Base-by-base conservation (phyloP, 1,140 invertebrate genomes). In the Trichogramma pretiosum region DNA sequence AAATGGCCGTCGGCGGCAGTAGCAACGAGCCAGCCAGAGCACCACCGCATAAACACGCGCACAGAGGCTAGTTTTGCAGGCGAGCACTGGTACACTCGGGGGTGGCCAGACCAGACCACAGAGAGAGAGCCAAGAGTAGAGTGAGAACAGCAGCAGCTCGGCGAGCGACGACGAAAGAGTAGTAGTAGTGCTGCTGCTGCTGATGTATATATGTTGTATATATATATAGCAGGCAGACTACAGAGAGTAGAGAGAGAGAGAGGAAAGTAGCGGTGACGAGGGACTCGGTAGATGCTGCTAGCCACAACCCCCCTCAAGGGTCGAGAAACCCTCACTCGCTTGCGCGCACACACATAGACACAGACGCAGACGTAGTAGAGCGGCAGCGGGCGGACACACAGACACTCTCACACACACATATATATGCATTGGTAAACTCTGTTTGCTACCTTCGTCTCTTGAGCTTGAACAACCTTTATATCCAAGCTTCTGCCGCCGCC, bases 291-390 rank as follows among this genome's bases (percentile, higher is more conserved):
- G n/a, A n/a, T n/a, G 62, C 59, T 63, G 65, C 63, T 72, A 72
- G 69, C 69, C 69, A 69, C 69, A 72, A 70, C 68, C 69, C 69
- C n/a, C n/a, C 69, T 69, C 68, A 72, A 72, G 68, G 68, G 69
- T 70, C 67, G 68, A 68, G 61, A 5, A 28, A 11, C 24, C 11
- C 65, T 64, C 64, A 72, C n/a, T n/a, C 67, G 67, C 67, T 70
- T 64, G 62, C 66, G 61, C 60, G 54, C 57, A 55, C 56, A 54
- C n/a, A n/a, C n/a, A n/a, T n/a, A n/a, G n/a, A n/a, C n/a, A n/a
- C n/a, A n/a, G n/a, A n/a, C n/a, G n/a, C n/a, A n/a, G n/a, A n/a
- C n/a, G n/a, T n/a, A n/a, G n/a, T n/a, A n/a, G n/a, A n/a, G n/a
- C n/a, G n/a, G n/a, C n/a, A n/a, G n/a, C n/a, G n/a, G n/a, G n/a